phyloP scores from a whole-genome alignment of 2,113 vertebrate species.

The Elgaria multicarinata region DNA sequence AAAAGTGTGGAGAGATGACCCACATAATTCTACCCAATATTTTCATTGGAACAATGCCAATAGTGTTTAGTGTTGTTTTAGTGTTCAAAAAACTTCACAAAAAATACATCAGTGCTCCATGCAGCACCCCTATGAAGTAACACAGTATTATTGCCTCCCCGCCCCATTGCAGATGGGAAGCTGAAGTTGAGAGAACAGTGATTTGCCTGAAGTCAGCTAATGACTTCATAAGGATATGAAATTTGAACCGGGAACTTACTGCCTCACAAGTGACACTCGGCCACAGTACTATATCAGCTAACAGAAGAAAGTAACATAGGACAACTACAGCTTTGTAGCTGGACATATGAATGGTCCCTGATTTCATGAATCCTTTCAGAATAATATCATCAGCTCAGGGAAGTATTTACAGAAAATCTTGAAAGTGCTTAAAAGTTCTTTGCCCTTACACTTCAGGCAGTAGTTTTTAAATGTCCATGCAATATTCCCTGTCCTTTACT shows the following conservation, averaged over 20 bases:
- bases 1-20: background rate
- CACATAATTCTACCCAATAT: background rate
- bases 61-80: background rate
- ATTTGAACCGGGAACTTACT: background rate
- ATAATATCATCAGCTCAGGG: background rate
- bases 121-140: background rate
- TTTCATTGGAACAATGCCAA: background rate
- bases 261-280: background rate
- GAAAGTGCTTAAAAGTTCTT: background rate
- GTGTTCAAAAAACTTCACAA: background rate
- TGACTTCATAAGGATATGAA: background rate
- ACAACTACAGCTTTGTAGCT: background rate
- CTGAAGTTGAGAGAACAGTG: background rate
- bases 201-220: background rate
- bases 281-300: background rate
- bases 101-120: background rate
- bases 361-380: background rate
- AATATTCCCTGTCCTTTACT: conserved; percentile 22
- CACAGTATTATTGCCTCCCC: background rate
- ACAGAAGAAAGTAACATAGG: background rate
- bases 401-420: background rate
- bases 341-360: background rate
- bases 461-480: background rate
- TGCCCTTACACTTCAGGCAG: background rate
- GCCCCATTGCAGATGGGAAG: background rate